Evolutionary conservation across 2,888 invertebrate species (phyloP), one percentile per base, ranked within the genome.

Genomic region (Stenichneumon culpator): DNA sequence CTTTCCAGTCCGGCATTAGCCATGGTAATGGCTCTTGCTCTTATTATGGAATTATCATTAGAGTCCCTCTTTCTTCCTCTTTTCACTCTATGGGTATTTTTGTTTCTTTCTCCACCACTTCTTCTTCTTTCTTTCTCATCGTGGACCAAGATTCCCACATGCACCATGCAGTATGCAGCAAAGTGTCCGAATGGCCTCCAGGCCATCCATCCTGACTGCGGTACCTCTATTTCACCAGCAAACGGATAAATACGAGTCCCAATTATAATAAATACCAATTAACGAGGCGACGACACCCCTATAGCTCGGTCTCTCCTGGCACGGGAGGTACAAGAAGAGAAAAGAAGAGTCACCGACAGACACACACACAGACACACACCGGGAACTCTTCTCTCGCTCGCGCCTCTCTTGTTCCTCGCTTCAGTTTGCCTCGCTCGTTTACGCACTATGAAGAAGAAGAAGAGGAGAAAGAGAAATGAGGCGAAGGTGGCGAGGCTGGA

Each of bases 191-290:
- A 54, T 72, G 47, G 79, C 67, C 83, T 63, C 70, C 75, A 70
- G 86, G 84, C 86, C 88, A 88, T 88, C 84, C 84, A 88, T 88
- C 88, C 86, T 81, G 67, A 69, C 74, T 73, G 54, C 78, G 82
- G 80, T 72, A 73, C 87, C 88, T 88, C 87, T 88, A 89, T 88
- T 89, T 89, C 85, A 89, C 89, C 88, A 84, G 87, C 89, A 88
- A 88, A 89, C 87, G 89, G 90, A 91, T 91, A 92, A 91, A 90
- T 90, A 91, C 89, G 87, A 89, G 90, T 90, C 91, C 92, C 93
- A 93, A 93, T 93, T 93, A 93, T 93, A 93, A 93, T 93, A 93
- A 93, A 93, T 93, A 93, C 92, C 93, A 93, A 93, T 93, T 93
- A 93, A 93, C 91, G 91, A 90, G 91, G 87, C 89, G 88, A 90